A percentile compares a stretch with the other conserved stretches of the same genome.
These are phyloP conservation scores for Promerops cafer DNA, from an alignment of 2,113 vertebrate genomes.

Conservation along the genomic window DNA sequence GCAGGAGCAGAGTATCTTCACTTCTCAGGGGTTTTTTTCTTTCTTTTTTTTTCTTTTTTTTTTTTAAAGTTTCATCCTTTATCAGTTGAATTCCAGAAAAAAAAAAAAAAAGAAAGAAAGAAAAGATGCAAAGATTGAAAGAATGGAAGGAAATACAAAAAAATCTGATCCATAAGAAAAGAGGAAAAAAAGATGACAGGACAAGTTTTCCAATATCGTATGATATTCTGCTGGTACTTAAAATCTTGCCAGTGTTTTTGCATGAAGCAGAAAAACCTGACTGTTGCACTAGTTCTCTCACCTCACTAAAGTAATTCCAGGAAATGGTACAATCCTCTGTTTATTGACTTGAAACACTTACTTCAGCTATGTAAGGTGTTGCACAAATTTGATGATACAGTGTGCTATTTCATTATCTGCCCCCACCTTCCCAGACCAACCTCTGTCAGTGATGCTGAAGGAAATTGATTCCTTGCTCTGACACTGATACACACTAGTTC, in stretches of 20 bases:
- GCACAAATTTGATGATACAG: not conserved
- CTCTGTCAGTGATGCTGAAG: not conserved
- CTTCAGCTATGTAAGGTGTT: not conserved
- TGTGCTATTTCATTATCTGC: not conserved
- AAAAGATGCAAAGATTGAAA: conserved; percentile 33
- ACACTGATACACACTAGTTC: not conserved
- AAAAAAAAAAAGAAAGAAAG: not conserved
- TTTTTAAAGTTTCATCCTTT: conserved; percentile 3
- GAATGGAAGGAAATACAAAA: not conserved
- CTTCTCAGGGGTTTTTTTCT: not conserved
- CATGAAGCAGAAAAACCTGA: not conserved
- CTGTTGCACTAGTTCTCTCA: not conserved
- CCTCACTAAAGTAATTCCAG: not conserved
- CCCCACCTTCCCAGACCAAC: not conserved
- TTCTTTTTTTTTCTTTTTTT: not conserved
- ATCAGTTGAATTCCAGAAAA: not conserved
- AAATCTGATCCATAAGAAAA: not conserved
- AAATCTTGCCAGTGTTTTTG: not conserved
- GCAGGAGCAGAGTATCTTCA: conserved; percentile 44
- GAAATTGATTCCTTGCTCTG: not conserved
- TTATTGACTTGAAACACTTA: not conserved
- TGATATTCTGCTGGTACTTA: not conserved
- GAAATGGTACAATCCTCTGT: not conserved
- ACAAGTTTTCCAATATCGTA: not conserved
- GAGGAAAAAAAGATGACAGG: not conserved